phyloP scores from a whole-genome alignment of 1,140 invertebrate genomes.

The Caerostris extrusa region DNA sequence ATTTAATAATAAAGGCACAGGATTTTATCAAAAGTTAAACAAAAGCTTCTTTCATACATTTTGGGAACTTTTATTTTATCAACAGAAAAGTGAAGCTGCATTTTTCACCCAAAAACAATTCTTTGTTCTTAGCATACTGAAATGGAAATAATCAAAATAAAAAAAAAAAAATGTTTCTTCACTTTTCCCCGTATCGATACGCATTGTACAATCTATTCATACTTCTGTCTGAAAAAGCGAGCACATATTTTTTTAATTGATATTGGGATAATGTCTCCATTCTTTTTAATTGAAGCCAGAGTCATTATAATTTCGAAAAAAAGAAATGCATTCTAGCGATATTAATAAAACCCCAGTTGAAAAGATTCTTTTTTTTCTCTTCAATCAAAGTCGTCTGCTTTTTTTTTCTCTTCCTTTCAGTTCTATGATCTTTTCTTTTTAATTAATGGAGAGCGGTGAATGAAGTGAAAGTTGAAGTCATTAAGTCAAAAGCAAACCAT shows the following conservation, averaged over 20 bases:
- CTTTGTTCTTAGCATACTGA: background rate
- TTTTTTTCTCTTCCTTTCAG: background rate
- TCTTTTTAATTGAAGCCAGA: constrained; percentile 45
- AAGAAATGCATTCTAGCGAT: constrained; percentile 7
- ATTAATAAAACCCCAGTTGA: constrained; percentile 37
- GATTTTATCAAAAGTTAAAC: no score
- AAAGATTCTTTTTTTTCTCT: background rate
- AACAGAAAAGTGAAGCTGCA: background rate
- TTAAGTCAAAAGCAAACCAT: constrained; percentile 61
- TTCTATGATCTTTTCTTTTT: constrained; percentile 33
- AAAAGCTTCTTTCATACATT: no score
- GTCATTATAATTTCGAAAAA: constrained; percentile 33
- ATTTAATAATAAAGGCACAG: no score
- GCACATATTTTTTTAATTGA: constrained; percentile 48
- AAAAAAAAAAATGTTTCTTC: background rate
- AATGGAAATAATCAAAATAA: background rate
- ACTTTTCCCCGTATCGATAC: background rate
- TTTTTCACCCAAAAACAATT: background rate
- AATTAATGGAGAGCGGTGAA: constrained; percentile 34
- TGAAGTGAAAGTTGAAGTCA: constrained; percentile 66
- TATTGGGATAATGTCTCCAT: background rate
- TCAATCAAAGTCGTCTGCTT: no score
- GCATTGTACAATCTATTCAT: background rate
- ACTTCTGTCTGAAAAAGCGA: background rate
- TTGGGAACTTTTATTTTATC: no score